Conservation (phyloP, 2,888 invertebrate species). For the Dicranocentrus wangi region DNA sequence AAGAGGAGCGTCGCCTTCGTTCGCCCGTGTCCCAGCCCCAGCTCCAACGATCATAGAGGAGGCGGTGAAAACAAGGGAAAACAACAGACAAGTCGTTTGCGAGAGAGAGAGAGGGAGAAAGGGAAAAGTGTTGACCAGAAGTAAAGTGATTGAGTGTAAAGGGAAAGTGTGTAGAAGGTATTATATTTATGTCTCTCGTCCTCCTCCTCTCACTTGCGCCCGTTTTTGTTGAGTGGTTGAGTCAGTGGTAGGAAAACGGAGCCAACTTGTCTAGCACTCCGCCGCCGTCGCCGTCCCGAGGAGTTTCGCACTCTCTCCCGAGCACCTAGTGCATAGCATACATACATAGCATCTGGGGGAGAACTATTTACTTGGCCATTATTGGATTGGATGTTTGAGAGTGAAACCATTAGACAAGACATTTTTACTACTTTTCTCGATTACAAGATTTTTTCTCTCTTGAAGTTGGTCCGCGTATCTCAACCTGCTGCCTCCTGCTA, state of each 20-base stretch:
- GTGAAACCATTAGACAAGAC: constrained; percentile 57
- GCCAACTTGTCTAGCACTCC: not conserved
- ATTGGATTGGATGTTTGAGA: constrained; percentile 57
- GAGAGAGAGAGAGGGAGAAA: too few species aligned
- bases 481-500: constrained; percentile 9
- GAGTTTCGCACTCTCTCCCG: too few species aligned
- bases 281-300: too few species aligned
- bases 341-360: too few species aligned
- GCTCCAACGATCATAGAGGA: too few species aligned
- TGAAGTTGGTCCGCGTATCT: constrained; percentile 5
- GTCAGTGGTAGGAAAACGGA: constrained; percentile 21
- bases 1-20: too few species aligned
- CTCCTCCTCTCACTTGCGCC: constrained; percentile 13
- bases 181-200: not conserved
- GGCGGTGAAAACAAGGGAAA: too few species aligned
- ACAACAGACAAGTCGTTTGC: too few species aligned
- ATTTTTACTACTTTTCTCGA: constrained; percentile 59
- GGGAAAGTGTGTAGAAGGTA: not conserved
- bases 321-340: too few species aligned
- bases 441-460: constrained; percentile 43
- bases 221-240: constrained; percentile 13
- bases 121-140: constrained; percentile 30
- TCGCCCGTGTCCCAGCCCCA: too few species aligned
- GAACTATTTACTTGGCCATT: constrained; percentile 58
- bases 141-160: constrained; percentile 54